Evolutionary conservation across 1,140 invertebrate species (phyloP), one percentile per base, ranked within the genome.

Genomic region (Pogonomyrmex californicus): DNA sequence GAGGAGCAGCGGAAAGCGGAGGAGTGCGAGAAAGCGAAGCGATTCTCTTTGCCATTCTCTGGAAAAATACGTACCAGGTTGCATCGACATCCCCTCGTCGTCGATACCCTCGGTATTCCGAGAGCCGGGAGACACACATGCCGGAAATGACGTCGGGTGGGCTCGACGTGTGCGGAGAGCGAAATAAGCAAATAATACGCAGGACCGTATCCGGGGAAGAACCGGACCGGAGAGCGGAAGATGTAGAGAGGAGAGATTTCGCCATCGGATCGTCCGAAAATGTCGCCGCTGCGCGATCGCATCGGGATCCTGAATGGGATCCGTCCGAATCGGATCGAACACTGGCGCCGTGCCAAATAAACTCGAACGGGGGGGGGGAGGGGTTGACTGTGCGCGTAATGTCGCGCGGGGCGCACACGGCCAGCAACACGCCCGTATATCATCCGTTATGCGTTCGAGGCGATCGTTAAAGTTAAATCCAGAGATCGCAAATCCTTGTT

Each of bases 151-250:
- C 49, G 23, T 71, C 71, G 62, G 62, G 23, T 76, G 76, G 56
- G 36, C 86, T 87, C 86, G 86, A 92, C 91, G 91, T 92, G 91
- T 91, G 70, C 90, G 83, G 90, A 89, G 86, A 87, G 86, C 91
- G 51, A 92, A 92, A 90, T 91, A 90, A 92, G 86, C 91, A 87
- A 82, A 88, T 90, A 88, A 90, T 86, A 87, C 78, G 70, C 66
- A n/a, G 68, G 4, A 88, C 30, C 38, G 51, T 87, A 83, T 56
- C 47, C 73, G 75, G 51, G 63, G 23, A 87, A 78, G 87, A 54
- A 60, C 68, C 41, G n/a, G 6, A 30, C 73, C 38, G 71, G 23
- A 23, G 23, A 88, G 47, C 68, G 66, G 30, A 44, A 62, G 54
- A 71, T 58, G 56, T 71, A 44, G 14, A 71, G 38, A 49, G 71